These are phyloP conservation scores for Doryteuthis pealeii DNA, from an alignment of 1,140 invertebrate genomes.

Conservation along the genomic window DNA sequence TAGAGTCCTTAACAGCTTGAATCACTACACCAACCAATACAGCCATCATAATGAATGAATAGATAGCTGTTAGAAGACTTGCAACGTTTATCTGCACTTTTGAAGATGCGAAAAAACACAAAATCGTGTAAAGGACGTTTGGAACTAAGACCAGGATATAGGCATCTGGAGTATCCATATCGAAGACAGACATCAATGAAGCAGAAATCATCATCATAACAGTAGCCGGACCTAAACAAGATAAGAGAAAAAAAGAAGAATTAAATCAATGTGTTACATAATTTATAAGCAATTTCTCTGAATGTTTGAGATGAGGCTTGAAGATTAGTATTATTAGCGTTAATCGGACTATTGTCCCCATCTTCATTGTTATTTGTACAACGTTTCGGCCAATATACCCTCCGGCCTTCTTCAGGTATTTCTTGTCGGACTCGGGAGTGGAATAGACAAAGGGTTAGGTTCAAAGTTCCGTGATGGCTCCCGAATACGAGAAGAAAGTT, in stretches of 20 bases:
- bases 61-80: slow-evolving; percentile 45
- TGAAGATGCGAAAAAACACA: slow-evolving; percentile 60
- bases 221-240: slow-evolving; percentile 66
- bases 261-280: too few relatives aligned
- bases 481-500: too few relatives aligned
- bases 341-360: too few relatives aligned
- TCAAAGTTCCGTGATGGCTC: too few relatives aligned
- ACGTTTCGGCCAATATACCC: too few relatives aligned
- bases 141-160: slow-evolving; percentile 63
- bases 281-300: too few relatives aligned
- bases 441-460: too few relatives aligned
- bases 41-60: slow-evolving; percentile 56
- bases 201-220: slow-evolving; percentile 64
- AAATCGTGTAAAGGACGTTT: slow-evolving; percentile 60
- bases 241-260: slow-evolving; percentile 57
- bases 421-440: too few relatives aligned
- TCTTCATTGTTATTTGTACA: too few relatives aligned
- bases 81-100: slow-evolving; percentile 60
- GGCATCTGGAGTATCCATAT: slow-evolving; percentile 54
- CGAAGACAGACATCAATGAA: slow-evolving; percentile 65
- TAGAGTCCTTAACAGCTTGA: slow-evolving; percentile 33
- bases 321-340: too few relatives aligned
- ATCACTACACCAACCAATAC: slow-evolving; percentile 52
- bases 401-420: too few relatives aligned
- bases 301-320: too few relatives aligned